Percentiles rank a stretch among this genome's conserved stretches.
phyloP scores from a whole-genome alignment of 2,888 invertebrate genomes.

The Caenorhabditis japonica region DNA sequence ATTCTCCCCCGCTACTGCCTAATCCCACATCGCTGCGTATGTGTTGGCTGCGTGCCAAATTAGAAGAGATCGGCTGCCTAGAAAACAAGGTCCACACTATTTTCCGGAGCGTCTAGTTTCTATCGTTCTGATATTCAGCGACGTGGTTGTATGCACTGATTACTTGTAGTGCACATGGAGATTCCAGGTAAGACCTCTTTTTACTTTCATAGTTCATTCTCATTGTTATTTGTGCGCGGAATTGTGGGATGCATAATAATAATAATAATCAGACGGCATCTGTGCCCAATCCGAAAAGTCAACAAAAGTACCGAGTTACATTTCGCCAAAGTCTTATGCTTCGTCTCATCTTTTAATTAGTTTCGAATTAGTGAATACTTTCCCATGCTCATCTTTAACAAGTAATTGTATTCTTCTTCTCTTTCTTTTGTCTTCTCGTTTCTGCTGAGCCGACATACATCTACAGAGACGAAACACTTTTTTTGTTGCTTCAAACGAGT shows the following conservation, averaged over 20 bases:
- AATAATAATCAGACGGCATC: conserved; percentile 51
- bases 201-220: background rate
- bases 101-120: conserved; percentile 23
- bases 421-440: background rate
- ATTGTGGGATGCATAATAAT: conserved; percentile 32
- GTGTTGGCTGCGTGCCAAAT: conserved; percentile 48
- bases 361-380: background rate
- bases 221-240: conserved; percentile 27
- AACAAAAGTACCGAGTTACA: conserved; percentile 52
- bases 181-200: conserved; percentile 40
- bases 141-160: conserved; percentile 25
- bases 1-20: conserved; percentile 43
- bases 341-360: conserved; percentile 21
- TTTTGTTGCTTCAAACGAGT: conserved; percentile 6
- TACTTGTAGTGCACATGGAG: conserved; percentile 37
- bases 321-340: conserved; percentile 2
- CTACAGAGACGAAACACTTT: conserved; percentile 15
- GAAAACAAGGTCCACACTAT: conserved; percentile 7
- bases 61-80: conserved; percentile 16
- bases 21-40: conserved; percentile 38
- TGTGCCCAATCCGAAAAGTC: conserved; percentile 51
- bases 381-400: background rate
- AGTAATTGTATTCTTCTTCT: background rate
- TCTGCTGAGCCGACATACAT: background rate
- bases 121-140: background rate